Conservation (phyloP, 2,888 invertebrate genomes). For the Machimus rusticus region DNA sequence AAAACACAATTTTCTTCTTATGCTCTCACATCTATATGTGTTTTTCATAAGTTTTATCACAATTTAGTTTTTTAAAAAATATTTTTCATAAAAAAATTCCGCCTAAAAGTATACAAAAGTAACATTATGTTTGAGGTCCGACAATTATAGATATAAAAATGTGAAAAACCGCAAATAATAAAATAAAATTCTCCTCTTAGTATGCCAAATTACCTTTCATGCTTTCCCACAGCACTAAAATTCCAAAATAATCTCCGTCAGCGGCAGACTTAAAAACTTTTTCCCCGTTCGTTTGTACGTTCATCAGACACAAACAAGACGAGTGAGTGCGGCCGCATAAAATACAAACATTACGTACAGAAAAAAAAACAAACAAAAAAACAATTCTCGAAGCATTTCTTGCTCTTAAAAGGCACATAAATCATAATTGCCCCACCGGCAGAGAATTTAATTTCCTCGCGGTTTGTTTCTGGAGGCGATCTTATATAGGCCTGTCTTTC, state of each 20-base stretch:
- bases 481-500: background rate
- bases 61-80: background rate
- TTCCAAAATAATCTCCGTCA: background rate
- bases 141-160: background rate
- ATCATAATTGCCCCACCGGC: slow-evolving; percentile 28
- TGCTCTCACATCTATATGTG: too few species aligned
- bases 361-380: too few species aligned
- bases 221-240: background rate
- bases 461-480: background rate
- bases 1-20: too few species aligned
- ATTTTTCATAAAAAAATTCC: background rate
- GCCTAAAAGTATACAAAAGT: background rate
- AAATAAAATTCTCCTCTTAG: background rate
- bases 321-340: background rate
- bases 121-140: background rate
- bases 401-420: slow-evolving; percentile 5
- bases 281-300: background rate
- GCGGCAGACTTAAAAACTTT: background rate
- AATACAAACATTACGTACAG: background rate
- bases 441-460: slow-evolving; percentile 13
- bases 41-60: background rate
- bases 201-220: background rate
- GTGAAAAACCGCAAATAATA: background rate
- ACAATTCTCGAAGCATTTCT: background rate
- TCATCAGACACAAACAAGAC: background rate